These are phyloP conservation scores for Climacteris rufus DNA, from an alignment of 2,113 vertebrate species.

Conservation along the genomic window DNA sequence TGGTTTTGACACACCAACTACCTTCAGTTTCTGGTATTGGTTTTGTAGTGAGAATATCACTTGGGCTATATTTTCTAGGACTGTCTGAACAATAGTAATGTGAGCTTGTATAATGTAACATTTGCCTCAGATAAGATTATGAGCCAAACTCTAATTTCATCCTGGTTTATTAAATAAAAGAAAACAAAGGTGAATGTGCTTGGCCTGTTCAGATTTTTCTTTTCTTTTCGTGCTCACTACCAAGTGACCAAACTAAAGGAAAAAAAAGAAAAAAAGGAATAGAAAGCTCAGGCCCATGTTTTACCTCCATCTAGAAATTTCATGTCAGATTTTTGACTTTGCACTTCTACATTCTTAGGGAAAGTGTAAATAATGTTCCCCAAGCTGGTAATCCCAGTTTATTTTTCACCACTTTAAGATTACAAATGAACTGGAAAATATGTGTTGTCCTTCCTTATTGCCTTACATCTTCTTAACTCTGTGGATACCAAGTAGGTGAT, in stretches of 20 bases:
- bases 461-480: neutral
- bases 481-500: neutral
- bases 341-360: neutral
- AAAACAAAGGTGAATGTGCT: neutral
- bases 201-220: neutral
- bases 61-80: neutral
- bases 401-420: neutral
- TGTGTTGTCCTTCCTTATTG: rapidly evolving
- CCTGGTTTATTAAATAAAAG: neutral
- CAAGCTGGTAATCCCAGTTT: neutral
- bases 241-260: neutral
- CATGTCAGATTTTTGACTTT: neutral
- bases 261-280: neutral
- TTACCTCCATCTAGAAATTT: neutral
- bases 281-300: neutral
- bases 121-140: neutral
- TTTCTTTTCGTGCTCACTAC: neutral
- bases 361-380: neutral
- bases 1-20: neutral
- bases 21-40: neutral
- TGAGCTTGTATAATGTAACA: neutral
- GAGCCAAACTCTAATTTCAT: neutral
- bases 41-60: neutral
- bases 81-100: neutral
- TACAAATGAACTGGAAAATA: neutral